phyloP scores from a whole-genome alignment of 2,113 vertebrate species.

The Reinhardtius hippoglossoides region DNA sequence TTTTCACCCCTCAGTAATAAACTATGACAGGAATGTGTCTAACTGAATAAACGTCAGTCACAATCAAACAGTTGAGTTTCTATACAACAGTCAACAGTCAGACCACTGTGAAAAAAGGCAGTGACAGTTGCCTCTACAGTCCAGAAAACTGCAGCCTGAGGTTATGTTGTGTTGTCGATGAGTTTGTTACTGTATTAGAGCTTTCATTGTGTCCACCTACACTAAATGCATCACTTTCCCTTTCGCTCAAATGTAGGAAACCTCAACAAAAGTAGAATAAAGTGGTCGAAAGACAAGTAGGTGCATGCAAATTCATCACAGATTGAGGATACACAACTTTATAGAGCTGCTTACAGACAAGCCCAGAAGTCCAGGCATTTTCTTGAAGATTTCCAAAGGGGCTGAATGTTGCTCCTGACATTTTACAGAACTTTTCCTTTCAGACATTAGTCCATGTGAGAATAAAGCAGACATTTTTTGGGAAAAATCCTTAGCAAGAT shows the following conservation, averaged over 20 bases:
- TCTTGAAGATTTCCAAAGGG: too few species aligned
- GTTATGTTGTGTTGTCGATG: slow-evolving; percentile 24
- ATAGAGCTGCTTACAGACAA: too few species aligned
- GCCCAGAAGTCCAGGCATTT: too few species aligned
- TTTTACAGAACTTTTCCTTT: too few species aligned
- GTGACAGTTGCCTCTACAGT: slow-evolving; percentile 16
- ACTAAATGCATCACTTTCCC: slow-evolving; percentile 19
- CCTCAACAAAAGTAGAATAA: not conserved
- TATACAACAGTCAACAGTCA: not conserved
- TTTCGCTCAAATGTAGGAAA: not conserved
- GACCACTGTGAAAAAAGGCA: not conserved
- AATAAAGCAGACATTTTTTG: too few species aligned
- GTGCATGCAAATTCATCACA: not conserved
- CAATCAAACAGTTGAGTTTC: slow-evolving; percentile 10
- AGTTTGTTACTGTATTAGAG: slow-evolving; percentile 14
- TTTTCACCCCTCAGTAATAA: slow-evolving; percentile 17
- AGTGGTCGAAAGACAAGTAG: too few species aligned
- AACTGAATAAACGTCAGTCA: slow-evolving; percentile 20
- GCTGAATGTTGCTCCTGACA: too few species aligned
- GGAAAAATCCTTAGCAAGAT: too few species aligned
- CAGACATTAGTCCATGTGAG: too few species aligned
- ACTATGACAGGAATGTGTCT: slow-evolving; percentile 32
- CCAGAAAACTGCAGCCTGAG: slow-evolving; percentile 20
- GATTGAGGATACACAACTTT: not conserved
- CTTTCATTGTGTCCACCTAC: slow-evolving; percentile 36